Evolutionary conservation across 2,888 invertebrate species (phyloP), one percentile per base, ranked within the genome.

Genomic region (Rotaria magnacalcarata): DNA sequence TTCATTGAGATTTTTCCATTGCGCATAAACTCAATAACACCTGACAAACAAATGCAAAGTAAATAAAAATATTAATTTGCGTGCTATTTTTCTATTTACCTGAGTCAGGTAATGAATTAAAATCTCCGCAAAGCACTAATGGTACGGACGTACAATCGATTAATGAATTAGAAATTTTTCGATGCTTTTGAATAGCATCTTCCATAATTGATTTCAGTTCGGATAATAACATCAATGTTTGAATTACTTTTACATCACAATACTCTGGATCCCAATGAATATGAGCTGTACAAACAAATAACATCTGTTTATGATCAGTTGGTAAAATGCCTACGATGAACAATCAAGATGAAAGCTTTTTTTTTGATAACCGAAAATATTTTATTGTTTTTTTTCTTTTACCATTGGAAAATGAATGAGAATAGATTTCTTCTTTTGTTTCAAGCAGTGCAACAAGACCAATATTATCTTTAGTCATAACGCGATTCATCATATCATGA

Each of bases 201-300:
- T 96, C 95, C 88, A 96, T 93, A 88, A 96, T 95, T 87, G 94
- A 93, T 90, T 95, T 94, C 89, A 99, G 92, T 91, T 98, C 97
- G 91, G 96, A 95, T 92, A 96, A 95, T 88, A 99, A 92, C 97
- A 99, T 97, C 95, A 98, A 97, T 58, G 97, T 96, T 92, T 99
- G 99, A 88, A 99, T 97, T 84, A 99, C 93, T 92, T 99, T 99
- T 84, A 99, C 99, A 92, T 99, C 99, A 91, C 97, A 97, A 92
- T 95, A 98, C 92, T 99, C 97, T 0, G 99, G 99, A 93, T 99
- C 98, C 99, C 99, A 99, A 92, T 99, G 98, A 89, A 99, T 96
- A 92, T 99, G 99, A 58, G 98, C 97, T 54, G 97, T 99, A n/a
- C 86, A 80, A 41, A 86, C 86, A 54, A 86, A 85, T 84, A 86